Evolutionary conservation across 2,113 vertebrate genomes (phyloP), one percentile per base, ranked within the genome.

Genomic region (Capreolus pygargus): DNA sequence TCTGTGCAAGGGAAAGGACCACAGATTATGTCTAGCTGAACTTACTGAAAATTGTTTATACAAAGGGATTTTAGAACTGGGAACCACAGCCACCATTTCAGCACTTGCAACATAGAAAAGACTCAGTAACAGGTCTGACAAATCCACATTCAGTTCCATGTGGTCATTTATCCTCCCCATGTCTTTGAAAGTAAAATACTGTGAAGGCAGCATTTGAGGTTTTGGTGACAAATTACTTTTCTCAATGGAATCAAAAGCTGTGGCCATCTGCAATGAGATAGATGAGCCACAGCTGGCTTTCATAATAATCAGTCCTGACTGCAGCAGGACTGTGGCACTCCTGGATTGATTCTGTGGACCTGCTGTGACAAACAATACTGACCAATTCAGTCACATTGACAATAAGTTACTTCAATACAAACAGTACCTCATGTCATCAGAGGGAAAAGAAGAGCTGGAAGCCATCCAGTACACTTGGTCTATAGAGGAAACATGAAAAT

Each of bases 271-370:
- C 96, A 97, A 64, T 87, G 79, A 97, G 97, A 95, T 82, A 96
- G 94, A 98, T 97, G 98, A 94, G 79, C 94, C 97, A 96, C 96
- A 97, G 96, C 97, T 98, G 97, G 97, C 91, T 96, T 93, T 85
- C 91, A 86, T 89, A 91, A 94, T 95, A 97, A 96, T 98, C 97
- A 93, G 97, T 98, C 91, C 95, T 95, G 94, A 96, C 97, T 96
- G 96, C 67, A 88, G 43, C 86, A 95, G 85, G 50, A 88, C 82
- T 28, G 3, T 96, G 93, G 78, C 94, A 93, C 91, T 97, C 91
- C 52, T 81, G 89, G 93, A 97, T 55, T 97, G 94, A 95, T 95
- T 94, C 93, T 76, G 84, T 88, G 47, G 89, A 87, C 95, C 89
- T 74, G 79, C 96, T 93, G 54, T 96, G 94, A 97, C 83, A 95